Evolutionary conservation across 23 tunicate species (phyloP), one percentile per base, ranked within the genome.

Genomic region (Aplidium turbinatum): DNA sequence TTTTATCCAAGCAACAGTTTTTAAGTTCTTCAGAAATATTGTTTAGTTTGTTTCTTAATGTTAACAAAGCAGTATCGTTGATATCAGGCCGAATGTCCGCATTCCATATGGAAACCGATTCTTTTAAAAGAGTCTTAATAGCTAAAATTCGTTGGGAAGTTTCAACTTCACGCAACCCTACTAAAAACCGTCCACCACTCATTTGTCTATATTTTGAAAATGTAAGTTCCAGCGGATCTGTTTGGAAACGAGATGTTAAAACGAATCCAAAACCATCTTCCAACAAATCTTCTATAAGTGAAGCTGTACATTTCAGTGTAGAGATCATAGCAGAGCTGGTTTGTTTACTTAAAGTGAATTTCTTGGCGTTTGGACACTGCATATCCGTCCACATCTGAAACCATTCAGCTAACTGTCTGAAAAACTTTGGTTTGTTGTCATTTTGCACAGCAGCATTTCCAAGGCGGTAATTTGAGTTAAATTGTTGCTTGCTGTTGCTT

Each of bases 401-500:
- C 60, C 60, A 54, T 18, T 13, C 21, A 11, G 60, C 60, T 18
- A 54, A 25, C 23, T 54, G 22, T n/a, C 60, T 54, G 19, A 54
- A 54, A 54, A 54, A 60, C 36, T n/a, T 22, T 54, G 60, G n/a
- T 13, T 54, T 54, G 19, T 54, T 54, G 23, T 54, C 60, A 6
- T 54, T 54, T 54, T 22, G 22, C 24, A 22, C 19, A 11, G 60
- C 60, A 54, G 60, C 23, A 54, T 54, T 54, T 54, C 60, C 60
- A n/a, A 54, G 19, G 4, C 22, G 21, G 23, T 54, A 18, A n/a
- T 54, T 54, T n/a, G 60, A 54, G 21, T 54, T 54, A n/a, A 54
- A 54, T 54, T 54, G 60, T n/a, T n/a, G 60, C 21, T 54, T 54
- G 60, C 60, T 54, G 23, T 54, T 54, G 21, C 60, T 54, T 11